A percentile compares a stretch with the other conserved stretches of the same genome.
phyloP scores from a whole-genome alignment of 2,113 vertebrate genomes.

The Oreotrochilus melanogaster region DNA sequence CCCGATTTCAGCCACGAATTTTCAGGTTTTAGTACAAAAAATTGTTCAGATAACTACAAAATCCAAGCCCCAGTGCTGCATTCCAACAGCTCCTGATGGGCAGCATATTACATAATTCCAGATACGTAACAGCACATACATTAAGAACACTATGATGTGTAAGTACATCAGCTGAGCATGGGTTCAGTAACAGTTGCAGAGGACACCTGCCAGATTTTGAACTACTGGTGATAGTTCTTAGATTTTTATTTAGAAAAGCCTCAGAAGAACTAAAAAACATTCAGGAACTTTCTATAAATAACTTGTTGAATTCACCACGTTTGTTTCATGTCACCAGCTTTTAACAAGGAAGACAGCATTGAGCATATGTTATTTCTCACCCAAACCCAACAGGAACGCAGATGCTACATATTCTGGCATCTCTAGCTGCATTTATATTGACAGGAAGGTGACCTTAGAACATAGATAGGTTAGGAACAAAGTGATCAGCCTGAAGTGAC shows the following conservation, averaged over 20 bases:
- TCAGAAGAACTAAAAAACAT: neutral
- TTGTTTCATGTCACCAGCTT: neutral
- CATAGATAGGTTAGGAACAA: neutral
- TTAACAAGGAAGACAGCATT: neutral
- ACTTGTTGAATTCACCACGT: neutral
- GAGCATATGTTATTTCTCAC: neutral
- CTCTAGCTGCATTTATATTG: neutral
- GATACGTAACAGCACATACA: neutral
- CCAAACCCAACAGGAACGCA: neutral
- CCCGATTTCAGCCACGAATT: neutral
- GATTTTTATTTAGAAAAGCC: neutral
- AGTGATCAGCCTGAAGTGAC: neutral
- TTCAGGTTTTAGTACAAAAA: neutral
- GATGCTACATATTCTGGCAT: neutral
- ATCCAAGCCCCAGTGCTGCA: neutral
- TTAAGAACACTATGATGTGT: neutral
- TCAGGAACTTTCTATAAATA: neutral
- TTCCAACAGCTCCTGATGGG: neutral
- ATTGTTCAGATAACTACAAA: neutral
- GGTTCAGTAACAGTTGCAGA: neutral
- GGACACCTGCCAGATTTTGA: neutral
- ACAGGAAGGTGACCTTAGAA: neutral
- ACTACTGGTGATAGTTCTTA: neutral
- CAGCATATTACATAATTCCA: neutral
- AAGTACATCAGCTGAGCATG: neutral